Conservation (phyloP, 2,888 invertebrate genomes). For the Eupithecia insigniata region DNA sequence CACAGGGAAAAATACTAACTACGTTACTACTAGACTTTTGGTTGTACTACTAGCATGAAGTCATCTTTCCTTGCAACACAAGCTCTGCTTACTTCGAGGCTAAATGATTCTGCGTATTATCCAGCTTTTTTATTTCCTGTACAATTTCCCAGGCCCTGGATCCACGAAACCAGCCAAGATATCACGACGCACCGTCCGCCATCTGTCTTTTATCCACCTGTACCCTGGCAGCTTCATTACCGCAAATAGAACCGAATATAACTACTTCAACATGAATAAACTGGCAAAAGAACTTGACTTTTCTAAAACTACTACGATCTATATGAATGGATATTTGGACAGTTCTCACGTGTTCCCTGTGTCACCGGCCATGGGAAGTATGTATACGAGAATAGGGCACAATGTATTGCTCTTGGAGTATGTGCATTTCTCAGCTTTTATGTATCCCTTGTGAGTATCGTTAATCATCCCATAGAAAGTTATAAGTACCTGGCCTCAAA, state of each 20-base stretch:
- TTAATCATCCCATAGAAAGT: conserved; percentile 32
- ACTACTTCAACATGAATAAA: conserved; percentile 8
- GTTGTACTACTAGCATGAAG: background rate
- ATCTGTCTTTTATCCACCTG: conserved; percentile 27
- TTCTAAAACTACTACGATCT: background rate
- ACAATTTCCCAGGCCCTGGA: conserved; percentile 35
- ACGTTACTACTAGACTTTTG: background rate
- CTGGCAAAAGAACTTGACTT: conserved; percentile 9
- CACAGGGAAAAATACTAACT: background rate
- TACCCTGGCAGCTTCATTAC: conserved; percentile 23
- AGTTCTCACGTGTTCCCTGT: conserved; percentile 12
- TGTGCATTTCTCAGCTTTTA: conserved; percentile 28
- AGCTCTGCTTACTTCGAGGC: background rate
- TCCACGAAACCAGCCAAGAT: conserved; percentile 35
- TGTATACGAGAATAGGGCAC: conserved; percentile 45
- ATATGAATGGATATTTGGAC: conserved; percentile 12
- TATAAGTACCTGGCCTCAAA: conserved; percentile 3
- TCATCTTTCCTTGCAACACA: background rate
- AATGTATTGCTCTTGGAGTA: conserved; percentile 51
- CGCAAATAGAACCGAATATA: conserved; percentile 44
- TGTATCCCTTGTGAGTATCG: conserved; percentile 30
- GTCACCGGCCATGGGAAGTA: conserved; percentile 29
- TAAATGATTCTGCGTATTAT: background rate
- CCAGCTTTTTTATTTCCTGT: background rate
- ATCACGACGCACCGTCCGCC: conserved; percentile 27